Base-by-base conservation (phyloP, 2,888 invertebrate genomes). In the Sminthurides aquaticus region DNA sequence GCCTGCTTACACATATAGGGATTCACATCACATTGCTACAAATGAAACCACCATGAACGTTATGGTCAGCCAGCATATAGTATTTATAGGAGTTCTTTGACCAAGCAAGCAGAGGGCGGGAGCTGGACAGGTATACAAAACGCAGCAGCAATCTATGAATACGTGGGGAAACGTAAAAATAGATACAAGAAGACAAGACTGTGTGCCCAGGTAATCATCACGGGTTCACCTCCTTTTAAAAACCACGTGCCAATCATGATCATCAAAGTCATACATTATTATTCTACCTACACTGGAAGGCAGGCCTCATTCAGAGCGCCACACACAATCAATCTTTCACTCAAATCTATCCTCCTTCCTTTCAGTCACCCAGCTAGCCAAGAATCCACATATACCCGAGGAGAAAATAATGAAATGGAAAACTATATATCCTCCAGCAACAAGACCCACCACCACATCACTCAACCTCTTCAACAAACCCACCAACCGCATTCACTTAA, bases 191-290 rank as follows among this genome's bases (percentile, higher is more conserved):
- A n/a, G n/a, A n/a, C n/a, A n/a, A n/a, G n/a, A n/a, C n/a, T n/a
- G n/a, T n/a, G n/a, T n/a, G n/a, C n/a, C n/a, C n/a, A 34, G 43
- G 49, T 57, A 43, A 57, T 63, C 57, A 63, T 63, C 58, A 58
- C n/a, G 48, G 28, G 24, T n/a, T 25, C 43, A 34, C 43, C 43
- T 34, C 43, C 43, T 11, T 5, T 65, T 56, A 49, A 62, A 57
- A 57, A 52, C 62, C 70, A 68, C 70, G 70, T 68, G 70, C 70
- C 70, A 70, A 70, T 70, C 70, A 70, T 66, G 57, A 67, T 67
- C 65, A 69, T 69, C 60, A 66, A 60, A 63, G 59, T 60, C 62
- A 63, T 57, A 60, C 49, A 24, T 58, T 64, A 64, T 64, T 64
- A 64, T 64, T 59, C 59, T 57, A 34, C 58, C 29, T 28, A 58